Conservation (phyloP, 92 coral and sea anemone genomes). For the Palythoa grandiflora region DNA sequence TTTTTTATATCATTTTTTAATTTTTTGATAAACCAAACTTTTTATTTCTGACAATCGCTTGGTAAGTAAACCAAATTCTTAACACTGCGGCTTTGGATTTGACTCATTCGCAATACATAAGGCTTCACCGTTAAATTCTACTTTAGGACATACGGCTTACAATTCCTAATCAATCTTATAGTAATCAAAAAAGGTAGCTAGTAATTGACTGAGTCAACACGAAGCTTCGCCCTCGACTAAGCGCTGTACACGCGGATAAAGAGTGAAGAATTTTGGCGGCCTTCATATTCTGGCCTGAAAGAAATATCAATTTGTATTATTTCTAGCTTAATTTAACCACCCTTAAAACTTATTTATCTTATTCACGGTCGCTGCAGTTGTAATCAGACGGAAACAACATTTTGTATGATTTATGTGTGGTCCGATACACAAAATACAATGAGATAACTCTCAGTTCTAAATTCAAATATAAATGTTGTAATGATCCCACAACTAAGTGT, state of each 20-base stretch:
- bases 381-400: not conserved
- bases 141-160: not conserved
- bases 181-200: not conserved
- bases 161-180: not conserved
- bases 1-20: not conserved
- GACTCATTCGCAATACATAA: not conserved
- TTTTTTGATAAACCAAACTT: too few relatives aligned
- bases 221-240: conserved; percentile 2
- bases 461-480: not conserved
- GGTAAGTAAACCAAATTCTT: not conserved
- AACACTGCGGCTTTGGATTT: not conserved
- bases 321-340: not conserved
- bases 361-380: not conserved
- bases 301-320: not conserved
- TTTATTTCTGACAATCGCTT: not conserved
- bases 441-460: not conserved
- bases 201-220: not conserved
- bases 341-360: not conserved
- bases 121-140: conserved; percentile 1
- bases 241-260: not conserved
- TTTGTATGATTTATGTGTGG: too few relatives aligned
- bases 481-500: not conserved
- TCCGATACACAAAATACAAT: not conserved
- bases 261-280: conserved; percentile 1
- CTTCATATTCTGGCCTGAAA: conserved; percentile 1